phyloP scores from a whole-genome alignment of 2,797 vertebrate species.

The Xiphophorus birchmanni region DNA sequence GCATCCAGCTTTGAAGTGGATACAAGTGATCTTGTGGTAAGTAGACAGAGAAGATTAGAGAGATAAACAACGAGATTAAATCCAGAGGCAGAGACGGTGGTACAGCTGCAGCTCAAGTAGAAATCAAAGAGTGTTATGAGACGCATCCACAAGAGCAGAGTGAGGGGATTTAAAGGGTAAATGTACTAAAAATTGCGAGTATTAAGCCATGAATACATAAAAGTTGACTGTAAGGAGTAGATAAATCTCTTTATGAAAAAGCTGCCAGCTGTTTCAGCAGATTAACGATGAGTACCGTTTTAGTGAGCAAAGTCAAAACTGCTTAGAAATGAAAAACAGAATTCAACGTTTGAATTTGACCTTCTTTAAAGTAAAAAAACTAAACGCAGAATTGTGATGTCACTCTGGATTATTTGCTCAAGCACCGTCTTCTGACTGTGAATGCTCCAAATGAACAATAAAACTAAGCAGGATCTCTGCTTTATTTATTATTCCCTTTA shows the following conservation, averaged over 20 bases:
- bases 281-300: neutral
- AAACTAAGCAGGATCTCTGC: neutral
- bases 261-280: slow-evolving; percentile 8
- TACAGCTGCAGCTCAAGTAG: slow-evolving; percentile 48
- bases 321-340: neutral
- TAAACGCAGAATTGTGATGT: neutral
- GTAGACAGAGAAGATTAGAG: slow-evolving; percentile 67
- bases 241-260: slow-evolving; percentile 7
- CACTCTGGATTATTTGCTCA: neutral
- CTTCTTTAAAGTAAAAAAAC: neutral
- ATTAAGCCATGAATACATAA: neutral
- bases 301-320: neutral
- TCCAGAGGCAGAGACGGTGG: slow-evolving; percentile 46
- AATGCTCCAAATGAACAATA: neutral
- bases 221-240: neutral
- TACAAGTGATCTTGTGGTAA: slow-evolving; percentile 50
- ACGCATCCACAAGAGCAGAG: slow-evolving; percentile 17
- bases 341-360: neutral
- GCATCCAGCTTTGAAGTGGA: slow-evolving; percentile 41
- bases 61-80: slow-evolving; percentile 69
- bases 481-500: neutral
- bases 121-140: slow-evolving; percentile 34
- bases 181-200: slow-evolving; percentile 12
- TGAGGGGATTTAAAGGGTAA: slow-evolving; percentile 21
- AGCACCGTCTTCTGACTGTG: neutral